Conservation (phyloP, 2,797 vertebrate species). For the Esox lucius region DNA sequence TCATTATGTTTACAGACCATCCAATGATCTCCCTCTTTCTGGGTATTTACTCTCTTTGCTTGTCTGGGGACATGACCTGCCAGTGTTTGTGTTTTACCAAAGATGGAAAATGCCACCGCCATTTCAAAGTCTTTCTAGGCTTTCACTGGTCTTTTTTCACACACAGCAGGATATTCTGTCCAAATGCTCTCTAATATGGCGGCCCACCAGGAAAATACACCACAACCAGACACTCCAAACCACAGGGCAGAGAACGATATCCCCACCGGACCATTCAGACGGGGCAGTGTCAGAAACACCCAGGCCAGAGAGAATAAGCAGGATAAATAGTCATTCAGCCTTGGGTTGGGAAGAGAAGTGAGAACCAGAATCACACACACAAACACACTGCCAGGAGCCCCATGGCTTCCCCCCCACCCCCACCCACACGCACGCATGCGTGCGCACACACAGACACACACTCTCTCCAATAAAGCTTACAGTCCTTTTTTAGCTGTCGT, state of each 20-base stretch:
- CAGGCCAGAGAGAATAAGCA: slow-evolving; percentile 35
- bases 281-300: slow-evolving; percentile 29
- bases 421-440: slow-evolving; percentile 4
- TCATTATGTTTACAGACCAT: slow-evolving; percentile 1
- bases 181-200: not conserved
- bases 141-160: not conserved
- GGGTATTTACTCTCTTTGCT: slow-evolving; percentile 27
- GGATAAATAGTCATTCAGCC: slow-evolving; percentile 61
- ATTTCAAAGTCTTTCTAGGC: slow-evolving; percentile 26
- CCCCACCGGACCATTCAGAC: slow-evolving; percentile 19
- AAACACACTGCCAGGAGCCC: slow-evolving; percentile 44
- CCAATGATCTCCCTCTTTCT: not conserved
- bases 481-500: slow-evolving; percentile 56
- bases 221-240: slow-evolving; percentile 23
- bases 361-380: slow-evolving; percentile 21
- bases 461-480: slow-evolving; percentile 59
- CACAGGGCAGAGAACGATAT: slow-evolving; percentile 26
- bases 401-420: slow-evolving; percentile 30
- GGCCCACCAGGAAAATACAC: slow-evolving; percentile 2
- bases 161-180: slow-evolving; percentile 8
- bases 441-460: slow-evolving; percentile 3
- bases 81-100: slow-evolving; percentile 60
- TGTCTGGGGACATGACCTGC: slow-evolving; percentile 60
- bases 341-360: slow-evolving; percentile 46
- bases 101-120: slow-evolving; percentile 54